A percentile compares a stretch with the other conserved stretches of the same genome.
Evolutionary conservation across 2,888 invertebrate species (phyloP).

Genomic region (Dasysyrphus tricinctus): DNA sequence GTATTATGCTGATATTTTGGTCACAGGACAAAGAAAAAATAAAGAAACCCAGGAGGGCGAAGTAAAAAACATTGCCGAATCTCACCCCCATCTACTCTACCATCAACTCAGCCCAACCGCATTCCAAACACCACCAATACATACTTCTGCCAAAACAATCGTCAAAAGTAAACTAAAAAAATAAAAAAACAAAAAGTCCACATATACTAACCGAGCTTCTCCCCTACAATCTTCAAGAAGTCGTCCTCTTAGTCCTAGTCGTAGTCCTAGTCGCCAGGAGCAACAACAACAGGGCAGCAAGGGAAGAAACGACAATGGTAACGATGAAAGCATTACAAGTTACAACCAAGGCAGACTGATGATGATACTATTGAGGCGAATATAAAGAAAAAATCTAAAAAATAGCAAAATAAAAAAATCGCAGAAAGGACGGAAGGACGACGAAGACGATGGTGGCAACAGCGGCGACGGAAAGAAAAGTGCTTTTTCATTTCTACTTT

Average conservation of each 20-base stretch:
- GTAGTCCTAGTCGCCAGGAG: constrained; percentile 35
- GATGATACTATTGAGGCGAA: constrained; percentile 67
- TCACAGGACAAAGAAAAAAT: constrained; percentile 53
- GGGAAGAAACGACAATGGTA: constrained; percentile 50
- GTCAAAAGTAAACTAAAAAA: constrained; percentile 72
- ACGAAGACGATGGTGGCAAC: neutral
- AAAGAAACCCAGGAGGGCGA: constrained; percentile 32
- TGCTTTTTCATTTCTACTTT: constrained; percentile 74
- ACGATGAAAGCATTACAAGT: constrained; percentile 71
- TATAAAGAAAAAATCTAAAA: constrained; percentile 45
- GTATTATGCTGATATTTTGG: constrained; percentile 74
- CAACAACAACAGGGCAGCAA: constrained; percentile 35
- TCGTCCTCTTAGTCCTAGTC: constrained; percentile 19
- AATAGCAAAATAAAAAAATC: constrained; percentile 40
- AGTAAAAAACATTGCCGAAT: constrained; percentile 51
- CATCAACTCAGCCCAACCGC: constrained; percentile 11
- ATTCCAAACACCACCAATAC: constrained; percentile 44
- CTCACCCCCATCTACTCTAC: constrained; percentile 29
- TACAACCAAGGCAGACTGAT: constrained; percentile 69
- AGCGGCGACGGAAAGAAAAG: constrained; percentile 65
- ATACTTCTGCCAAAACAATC: constrained; percentile 68
- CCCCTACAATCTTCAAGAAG: constrained; percentile 42
- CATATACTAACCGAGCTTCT: constrained; percentile 34
- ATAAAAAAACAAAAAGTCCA: constrained; percentile 41
- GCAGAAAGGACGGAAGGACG: constrained; percentile 35